Conservation (phyloP, 2,888 invertebrate species). For the Rotaria socialis region DNA sequence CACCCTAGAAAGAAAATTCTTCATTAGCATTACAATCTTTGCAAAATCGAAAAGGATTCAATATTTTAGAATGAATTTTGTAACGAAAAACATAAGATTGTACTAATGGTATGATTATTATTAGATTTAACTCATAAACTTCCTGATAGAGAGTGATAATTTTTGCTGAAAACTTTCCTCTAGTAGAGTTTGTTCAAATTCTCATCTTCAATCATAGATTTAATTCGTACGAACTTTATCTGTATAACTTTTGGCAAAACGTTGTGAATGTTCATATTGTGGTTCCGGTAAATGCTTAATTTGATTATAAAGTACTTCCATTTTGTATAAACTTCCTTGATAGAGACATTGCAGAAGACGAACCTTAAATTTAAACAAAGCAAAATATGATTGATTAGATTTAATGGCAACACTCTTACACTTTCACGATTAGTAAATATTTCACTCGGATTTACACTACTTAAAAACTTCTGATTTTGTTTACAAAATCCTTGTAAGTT, state of each 20-base stretch:
- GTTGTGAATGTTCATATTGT: conserved; percentile 12
- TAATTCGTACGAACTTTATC: background rate
- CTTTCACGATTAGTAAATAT: background rate
- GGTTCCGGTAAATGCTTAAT: background rate
- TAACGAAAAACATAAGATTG: too few relatives aligned
- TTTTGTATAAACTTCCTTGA: conserved; percentile 42
- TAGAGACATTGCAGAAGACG: conserved; percentile 40
- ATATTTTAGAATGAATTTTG: too few relatives aligned
- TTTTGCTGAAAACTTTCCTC: too few relatives aligned
- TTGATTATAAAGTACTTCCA: conserved; percentile 28
- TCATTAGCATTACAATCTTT: too few relatives aligned
- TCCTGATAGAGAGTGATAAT: too few relatives aligned
- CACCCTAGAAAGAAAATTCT: background rate
- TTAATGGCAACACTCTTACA: background rate
- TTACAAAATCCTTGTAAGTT: conserved; percentile 16
- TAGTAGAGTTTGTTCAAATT: too few relatives aligned
- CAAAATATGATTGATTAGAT: too few relatives aligned
- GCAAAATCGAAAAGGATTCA: too few relatives aligned
- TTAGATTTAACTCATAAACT: too few relatives aligned
- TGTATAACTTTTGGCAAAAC: conserved; percentile 1
- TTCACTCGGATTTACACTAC: conserved; percentile 22
- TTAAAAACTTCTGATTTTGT: conserved; percentile 24
- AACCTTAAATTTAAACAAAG: background rate
- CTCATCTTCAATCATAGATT: too few relatives aligned
- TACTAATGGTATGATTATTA: too few relatives aligned